These are phyloP conservation scores for Esox lucius DNA, from an alignment of 2,797 vertebrate genomes.

Conservation along the genomic window DNA sequence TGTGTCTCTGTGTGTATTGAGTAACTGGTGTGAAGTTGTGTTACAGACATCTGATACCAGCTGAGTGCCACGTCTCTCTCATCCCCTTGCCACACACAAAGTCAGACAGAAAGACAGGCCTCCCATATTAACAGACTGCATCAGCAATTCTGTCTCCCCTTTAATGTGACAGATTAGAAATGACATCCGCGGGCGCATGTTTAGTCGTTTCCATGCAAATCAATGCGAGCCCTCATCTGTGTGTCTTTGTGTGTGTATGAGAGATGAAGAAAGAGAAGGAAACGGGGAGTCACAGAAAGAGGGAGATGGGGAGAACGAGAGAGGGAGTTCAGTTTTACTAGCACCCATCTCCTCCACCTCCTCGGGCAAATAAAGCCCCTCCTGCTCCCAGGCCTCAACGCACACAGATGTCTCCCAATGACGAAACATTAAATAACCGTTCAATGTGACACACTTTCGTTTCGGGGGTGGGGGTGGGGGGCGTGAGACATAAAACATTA, in stretches of 20 bases:
- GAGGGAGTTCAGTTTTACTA: conserved; percentile 47
- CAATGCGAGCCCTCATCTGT: conserved; percentile 58
- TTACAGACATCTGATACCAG: conserved; percentile 62
- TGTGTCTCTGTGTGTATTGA: conserved; percentile 31
- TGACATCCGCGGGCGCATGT: conserved; percentile 73
- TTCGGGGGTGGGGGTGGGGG: conserved; percentile 51
- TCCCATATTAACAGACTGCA: conserved; percentile 69
- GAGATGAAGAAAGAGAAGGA: not conserved
- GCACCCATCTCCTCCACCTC: conserved; percentile 57
- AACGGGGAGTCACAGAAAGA: not conserved
- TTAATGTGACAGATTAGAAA: conserved; percentile 78
- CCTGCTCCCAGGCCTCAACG: conserved; percentile 66
- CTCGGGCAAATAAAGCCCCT: conserved; percentile 71
- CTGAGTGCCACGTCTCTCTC: conserved; percentile 60
- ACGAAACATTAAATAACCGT: conserved; percentile 80
- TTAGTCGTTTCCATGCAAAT: conserved; percentile 76
- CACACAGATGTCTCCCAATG: conserved; percentile 77
- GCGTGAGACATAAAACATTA: conserved; percentile 61
- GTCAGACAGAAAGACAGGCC: conserved; percentile 38
- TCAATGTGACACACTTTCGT: conserved; percentile 77
- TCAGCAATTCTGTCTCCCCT: conserved; percentile 70
- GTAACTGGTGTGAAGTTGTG: conserved; percentile 64
- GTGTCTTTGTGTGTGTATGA: not conserved
- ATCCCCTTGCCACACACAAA: conserved; percentile 20
- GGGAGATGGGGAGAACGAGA: not conserved